phyloP scores from a whole-genome alignment of 2,888 invertebrate genomes.

The Volucella zonaria region DNA sequence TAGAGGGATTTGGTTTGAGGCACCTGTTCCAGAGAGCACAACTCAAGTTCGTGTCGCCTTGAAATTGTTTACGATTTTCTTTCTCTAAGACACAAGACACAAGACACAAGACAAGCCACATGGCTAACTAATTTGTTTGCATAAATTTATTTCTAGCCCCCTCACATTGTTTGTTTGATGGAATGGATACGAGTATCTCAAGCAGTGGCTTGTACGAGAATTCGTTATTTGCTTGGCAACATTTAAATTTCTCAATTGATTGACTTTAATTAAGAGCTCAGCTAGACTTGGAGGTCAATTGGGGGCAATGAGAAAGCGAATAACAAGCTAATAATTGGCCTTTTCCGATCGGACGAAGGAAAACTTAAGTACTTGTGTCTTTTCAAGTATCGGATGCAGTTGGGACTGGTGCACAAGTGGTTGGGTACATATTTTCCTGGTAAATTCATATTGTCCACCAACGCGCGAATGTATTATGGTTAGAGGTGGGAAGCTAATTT shows the following conservation, averaged over 20 bases:
- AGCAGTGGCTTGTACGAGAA: background rate
- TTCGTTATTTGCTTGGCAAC: slow-evolving; percentile 40
- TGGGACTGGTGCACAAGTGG: background rate
- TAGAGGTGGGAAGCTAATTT: no score
- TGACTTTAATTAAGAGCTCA: slow-evolving; percentile 71
- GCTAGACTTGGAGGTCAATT: slow-evolving; percentile 70
- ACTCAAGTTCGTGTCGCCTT: no score
- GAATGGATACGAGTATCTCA: background rate
- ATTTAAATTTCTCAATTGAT: slow-evolving; percentile 66
- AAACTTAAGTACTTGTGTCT: background rate
- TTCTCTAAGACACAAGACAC: background rate
- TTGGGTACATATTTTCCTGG: background rate
- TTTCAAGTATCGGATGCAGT: background rate
- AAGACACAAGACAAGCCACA: background rate
- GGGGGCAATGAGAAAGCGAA: slow-evolving; percentile 70
- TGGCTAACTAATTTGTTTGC: slow-evolving; percentile 38
- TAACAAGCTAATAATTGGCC: slow-evolving; percentile 67
- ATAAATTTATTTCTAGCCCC: slow-evolving; percentile 29
- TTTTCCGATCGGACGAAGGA: slow-evolving; percentile 49
- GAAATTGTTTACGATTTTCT: no score
- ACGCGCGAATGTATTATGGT: no score
- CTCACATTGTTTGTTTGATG: background rate
- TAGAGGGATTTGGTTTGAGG: slow-evolving; percentile 12
- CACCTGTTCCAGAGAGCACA: slow-evolving; percentile 32
- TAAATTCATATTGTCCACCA: no score